phyloP scores from a whole-genome alignment of 2,797 vertebrate species.

The Danio aesculapii region DNA sequence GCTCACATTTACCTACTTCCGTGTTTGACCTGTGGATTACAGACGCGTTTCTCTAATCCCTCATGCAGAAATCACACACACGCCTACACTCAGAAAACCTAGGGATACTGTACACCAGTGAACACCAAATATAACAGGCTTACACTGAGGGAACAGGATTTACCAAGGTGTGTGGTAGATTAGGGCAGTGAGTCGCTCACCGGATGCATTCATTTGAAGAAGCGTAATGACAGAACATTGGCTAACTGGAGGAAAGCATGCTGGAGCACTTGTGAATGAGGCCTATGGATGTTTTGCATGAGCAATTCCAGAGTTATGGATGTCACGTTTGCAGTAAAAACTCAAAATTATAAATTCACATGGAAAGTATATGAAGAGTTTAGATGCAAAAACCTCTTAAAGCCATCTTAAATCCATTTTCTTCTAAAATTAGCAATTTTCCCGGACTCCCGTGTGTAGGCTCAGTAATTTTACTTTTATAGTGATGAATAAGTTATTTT shows the following conservation, averaged over 20 bases:
- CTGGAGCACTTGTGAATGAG: not conserved
- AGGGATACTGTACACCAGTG: slow-evolving; percentile 38
- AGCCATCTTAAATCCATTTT: no score
- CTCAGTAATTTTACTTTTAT: no score
- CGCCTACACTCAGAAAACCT: slow-evolving; percentile 44
- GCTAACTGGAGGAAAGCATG: not conserved
- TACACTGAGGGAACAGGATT: slow-evolving; percentile 42
- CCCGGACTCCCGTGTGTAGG: no score
- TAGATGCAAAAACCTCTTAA: no score
- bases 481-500: no score
- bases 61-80: slow-evolving; percentile 63
- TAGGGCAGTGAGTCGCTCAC: not conserved
- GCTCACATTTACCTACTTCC: slow-evolving; percentile 67
- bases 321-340: no score
- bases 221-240: slow-evolving; percentile 1
- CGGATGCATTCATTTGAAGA: slow-evolving; percentile 10
- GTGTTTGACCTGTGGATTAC: slow-evolving; percentile 70
- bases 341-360: no score
- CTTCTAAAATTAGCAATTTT: no score
- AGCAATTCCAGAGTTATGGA: no score
- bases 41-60: slow-evolving; percentile 73
- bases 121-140: slow-evolving; percentile 46
- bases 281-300: not conserved
- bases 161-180: slow-evolving; percentile 41
- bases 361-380: no score